Base-by-base conservation (phyloP, 2,797 vertebrate species). In the Phoxinus dragarum region DNA sequence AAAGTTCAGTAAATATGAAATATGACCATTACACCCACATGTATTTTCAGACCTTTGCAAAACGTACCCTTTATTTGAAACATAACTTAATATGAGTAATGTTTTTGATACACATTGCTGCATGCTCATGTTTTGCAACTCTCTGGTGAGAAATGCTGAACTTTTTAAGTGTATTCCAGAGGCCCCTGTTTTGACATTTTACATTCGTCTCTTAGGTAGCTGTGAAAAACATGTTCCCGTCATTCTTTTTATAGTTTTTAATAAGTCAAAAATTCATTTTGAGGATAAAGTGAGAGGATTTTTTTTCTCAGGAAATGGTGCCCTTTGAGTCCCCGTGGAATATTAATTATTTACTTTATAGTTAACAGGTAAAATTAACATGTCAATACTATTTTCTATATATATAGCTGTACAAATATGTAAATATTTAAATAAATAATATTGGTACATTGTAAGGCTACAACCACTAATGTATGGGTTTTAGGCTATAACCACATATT, bases 81-180 rank as follows among this genome's bases (percentile, higher is more conserved):
- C 81, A 86, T 71, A 75, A 77, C 27, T 42, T 78, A 68, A 61
- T 71, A 84, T 75, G 85, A 84, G 74, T 47, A 59, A 77, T 69
- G 40, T 85, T 88, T 88, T 71, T 80, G 69, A 84, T 79, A n/a
- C 78, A 56, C 56, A 82, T 54, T 83, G 71, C 67, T 88, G 56
- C 52, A 77, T 42, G 75, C 31, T 80, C n/a, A 66, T 77, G 72
- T 89, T 89, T 88, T 86, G 82, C 66, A 89, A 85, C 80, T 87
- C 83, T 82, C 74, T n/a, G 67, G 76, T 81, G 89, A 88, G 12
- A 23, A 81, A 82, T 47, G 38, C 80, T 88, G 77, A 77, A 86
- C 78, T 73, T 80, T 85, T 88, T 78, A 80, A 85, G 80, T 49
- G 71, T 86, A 88, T 87, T 85, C 47, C 47, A 78, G 44, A 59